A percentile compares a stretch with the other conserved stretches of the same genome.
Conservation (phyloP, 2,113 vertebrate genomes). For the Isurus oxyrinchus region DNA sequence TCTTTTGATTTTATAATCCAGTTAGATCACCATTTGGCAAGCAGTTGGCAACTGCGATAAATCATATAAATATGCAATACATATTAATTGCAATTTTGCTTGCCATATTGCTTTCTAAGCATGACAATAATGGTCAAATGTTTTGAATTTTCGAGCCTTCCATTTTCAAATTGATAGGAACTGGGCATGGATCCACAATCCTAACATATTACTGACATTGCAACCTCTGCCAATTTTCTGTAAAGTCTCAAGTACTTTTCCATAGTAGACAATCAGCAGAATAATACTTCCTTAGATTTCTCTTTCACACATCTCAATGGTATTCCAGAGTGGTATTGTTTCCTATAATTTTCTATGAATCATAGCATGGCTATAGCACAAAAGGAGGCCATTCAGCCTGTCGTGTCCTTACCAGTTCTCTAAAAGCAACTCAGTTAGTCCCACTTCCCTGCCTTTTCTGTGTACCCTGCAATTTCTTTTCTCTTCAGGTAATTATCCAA, state of each 20-base stretch:
- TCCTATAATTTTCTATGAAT: not conserved
- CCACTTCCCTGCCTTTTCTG: too few species aligned
- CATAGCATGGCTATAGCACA: not conserved
- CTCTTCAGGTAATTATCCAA: too few species aligned
- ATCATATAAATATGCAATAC: not conserved
- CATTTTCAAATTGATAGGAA: not conserved
- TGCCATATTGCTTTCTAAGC: not conserved
- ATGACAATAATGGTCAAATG: not conserved
- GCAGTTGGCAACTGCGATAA: not conserved
- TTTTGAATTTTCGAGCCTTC: not conserved
- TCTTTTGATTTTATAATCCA: not conserved
- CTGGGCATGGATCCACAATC: not conserved
- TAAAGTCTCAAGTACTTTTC: constrained; percentile 8
- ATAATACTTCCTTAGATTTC: not conserved
- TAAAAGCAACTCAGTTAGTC: too few species aligned
- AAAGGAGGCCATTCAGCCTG: not conserved
- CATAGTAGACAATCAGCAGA: not conserved
- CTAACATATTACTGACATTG: not conserved
- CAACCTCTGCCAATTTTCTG: not conserved
- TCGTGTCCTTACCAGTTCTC: not conserved
- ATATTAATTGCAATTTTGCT: not conserved
- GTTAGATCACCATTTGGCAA: not conserved
- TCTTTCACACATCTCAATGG: not conserved
- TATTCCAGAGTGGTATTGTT: not conserved
- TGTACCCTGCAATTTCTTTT: too few species aligned